A percentile compares a stretch with the other conserved stretches of the same genome.
Conservation (phyloP, 2,797 vertebrate genomes). For the Fistularia commersonii region DNA sequence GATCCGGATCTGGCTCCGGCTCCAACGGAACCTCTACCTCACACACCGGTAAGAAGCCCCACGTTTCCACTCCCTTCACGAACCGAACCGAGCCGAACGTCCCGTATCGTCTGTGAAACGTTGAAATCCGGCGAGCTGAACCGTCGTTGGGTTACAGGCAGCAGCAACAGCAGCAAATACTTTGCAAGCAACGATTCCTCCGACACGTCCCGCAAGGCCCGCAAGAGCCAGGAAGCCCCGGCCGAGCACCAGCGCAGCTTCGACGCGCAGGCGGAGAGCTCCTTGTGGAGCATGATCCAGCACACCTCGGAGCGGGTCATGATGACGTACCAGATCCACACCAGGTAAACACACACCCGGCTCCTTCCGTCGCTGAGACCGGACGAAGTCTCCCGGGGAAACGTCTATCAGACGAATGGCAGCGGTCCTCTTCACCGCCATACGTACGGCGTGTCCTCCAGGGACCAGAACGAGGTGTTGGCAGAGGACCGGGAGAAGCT, state of each 20-base stretch:
- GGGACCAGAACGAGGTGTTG: slow-evolving; percentile 79
- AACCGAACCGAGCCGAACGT: too few species aligned
- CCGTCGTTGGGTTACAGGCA: slow-evolving; percentile 65
- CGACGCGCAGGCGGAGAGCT: slow-evolving; percentile 58
- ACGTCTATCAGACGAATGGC: too few species aligned
- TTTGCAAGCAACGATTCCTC: slow-evolving; percentile 82
- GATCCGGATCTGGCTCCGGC: slow-evolving; percentile 63
- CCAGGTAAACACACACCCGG: slow-evolving; percentile 72
- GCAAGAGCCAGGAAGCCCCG: slow-evolving; percentile 58
- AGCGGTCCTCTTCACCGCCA: not conserved
- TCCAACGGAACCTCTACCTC: slow-evolving; percentile 74
- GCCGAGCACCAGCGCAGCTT: slow-evolving; percentile 54
- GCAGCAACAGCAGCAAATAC: slow-evolving; percentile 82
- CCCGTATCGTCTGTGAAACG: not conserved
- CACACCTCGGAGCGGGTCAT: slow-evolving; percentile 75
- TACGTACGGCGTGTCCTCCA: slow-evolving; percentile 29
- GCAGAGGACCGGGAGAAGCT: slow-evolving; percentile 84
- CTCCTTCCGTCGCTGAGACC: too few species aligned
- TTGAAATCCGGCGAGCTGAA: slow-evolving; percentile 3
- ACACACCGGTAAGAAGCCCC: slow-evolving; percentile 65
- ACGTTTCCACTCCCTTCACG: not conserved
- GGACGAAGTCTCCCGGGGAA: too few species aligned
- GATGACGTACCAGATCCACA: slow-evolving; percentile 86
- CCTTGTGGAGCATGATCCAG: slow-evolving; percentile 80
- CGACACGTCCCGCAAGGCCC: slow-evolving; percentile 69